A percentile compares a stretch with the other conserved stretches of the same genome.
Evolutionary conservation across 2,888 invertebrate genomes (phyloP).

Genomic region (Nipponacmea schrenckii): DNA sequence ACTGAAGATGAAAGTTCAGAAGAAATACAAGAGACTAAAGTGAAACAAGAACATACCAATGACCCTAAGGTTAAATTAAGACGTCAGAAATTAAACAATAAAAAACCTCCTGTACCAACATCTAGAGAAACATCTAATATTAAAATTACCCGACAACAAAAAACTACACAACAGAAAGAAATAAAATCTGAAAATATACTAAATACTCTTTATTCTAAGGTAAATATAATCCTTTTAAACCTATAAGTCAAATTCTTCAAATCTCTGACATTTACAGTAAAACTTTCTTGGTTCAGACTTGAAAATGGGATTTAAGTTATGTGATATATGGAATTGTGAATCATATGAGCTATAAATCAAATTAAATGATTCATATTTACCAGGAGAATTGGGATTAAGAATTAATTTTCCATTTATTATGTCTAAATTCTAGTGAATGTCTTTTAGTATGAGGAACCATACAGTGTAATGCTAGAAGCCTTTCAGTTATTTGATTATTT

Average conservation of each 20-base stretch:
- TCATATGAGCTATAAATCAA: too few relatives aligned
- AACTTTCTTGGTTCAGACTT: too few relatives aligned
- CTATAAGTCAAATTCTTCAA: too few relatives aligned
- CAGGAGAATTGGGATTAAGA: too few relatives aligned
- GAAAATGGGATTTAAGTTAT: too few relatives aligned
- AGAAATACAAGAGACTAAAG: neutral
- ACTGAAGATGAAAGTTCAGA: neutral
- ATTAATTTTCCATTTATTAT: too few relatives aligned
- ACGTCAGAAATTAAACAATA: neutral
- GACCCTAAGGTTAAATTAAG: neutral
- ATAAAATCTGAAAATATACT: neutral
- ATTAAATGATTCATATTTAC: too few relatives aligned
- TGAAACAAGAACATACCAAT: neutral
- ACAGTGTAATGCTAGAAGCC: slow-evolving; percentile 49
- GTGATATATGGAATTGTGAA: too few relatives aligned
- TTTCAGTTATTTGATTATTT: slow-evolving; percentile 57
- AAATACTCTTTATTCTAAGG: neutral
- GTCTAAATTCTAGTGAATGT: too few relatives aligned
- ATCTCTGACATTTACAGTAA: too few relatives aligned
- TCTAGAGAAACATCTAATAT: neutral
- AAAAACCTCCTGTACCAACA: neutral
- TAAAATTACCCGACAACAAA: neutral
- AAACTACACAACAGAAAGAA: neutral
- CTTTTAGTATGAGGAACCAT: slow-evolving; percentile 57
- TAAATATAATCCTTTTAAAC: neutral